Conservation (phyloP, 53 echinoderm and acorn worm genomes). For the Glandiceps talaboti region DNA sequence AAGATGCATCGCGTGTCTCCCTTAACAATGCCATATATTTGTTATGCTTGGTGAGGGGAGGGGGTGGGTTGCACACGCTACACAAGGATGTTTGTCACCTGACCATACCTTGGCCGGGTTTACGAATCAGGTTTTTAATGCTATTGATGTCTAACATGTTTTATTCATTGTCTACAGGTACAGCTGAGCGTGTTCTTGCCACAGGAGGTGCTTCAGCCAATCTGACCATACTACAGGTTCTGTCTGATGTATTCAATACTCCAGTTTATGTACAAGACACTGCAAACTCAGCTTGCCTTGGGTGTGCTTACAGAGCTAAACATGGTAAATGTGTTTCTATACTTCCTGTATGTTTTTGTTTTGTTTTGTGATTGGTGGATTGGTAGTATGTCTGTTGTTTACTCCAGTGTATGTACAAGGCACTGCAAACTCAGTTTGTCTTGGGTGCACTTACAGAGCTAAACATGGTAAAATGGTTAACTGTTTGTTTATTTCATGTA, state of each 20-base stretch:
- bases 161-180: conserved; percentile 39
- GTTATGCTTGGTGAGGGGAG: no score
- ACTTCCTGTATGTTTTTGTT: no score
- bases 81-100: no score
- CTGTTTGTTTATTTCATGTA: neutral
- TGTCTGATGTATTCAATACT: conserved; percentile 87
- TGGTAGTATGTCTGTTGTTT: no score
- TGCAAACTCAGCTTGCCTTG: conserved; percentile 83
- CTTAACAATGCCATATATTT: no score
- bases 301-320: conserved; percentile 90
- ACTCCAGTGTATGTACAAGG: conserved; percentile 73
- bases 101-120: no score
- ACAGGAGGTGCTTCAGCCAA: conserved; percentile 96
- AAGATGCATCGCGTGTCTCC: no score
- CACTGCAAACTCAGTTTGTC: conserved; percentile 78
- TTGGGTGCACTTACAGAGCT: conserved; percentile 94
- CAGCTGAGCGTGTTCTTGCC: conserved; percentile 60
- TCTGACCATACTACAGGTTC: conserved; percentile 64
- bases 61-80: no score
- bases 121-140: no score
- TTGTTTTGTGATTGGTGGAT: no score
- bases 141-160: no score
- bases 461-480: conserved; percentile 80
- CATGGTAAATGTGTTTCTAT: conserved; percentile 35
- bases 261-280: conserved; percentile 76